phyloP scores from a whole-genome alignment of 1,140 invertebrate genomes.

The Helicoverpa zea region DNA sequence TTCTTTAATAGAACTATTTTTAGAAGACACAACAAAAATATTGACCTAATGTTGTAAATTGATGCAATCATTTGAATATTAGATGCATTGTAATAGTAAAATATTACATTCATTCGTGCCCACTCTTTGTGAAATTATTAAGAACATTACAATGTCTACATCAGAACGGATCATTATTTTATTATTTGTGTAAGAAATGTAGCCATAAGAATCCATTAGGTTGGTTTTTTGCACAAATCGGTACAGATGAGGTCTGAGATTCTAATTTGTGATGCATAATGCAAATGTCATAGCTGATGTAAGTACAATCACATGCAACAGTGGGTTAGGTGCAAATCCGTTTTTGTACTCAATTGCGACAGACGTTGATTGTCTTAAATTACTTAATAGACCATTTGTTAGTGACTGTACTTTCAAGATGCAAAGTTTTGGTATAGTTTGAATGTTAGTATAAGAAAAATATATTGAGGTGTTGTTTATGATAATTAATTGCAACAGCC shows the following conservation, averaged over 20 bases:
- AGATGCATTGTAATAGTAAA: not conserved
- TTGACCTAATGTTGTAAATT: constrained; percentile 14
- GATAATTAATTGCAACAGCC: too few relatives aligned
- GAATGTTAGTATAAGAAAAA: too few relatives aligned
- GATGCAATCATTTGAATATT: constrained; percentile 19
- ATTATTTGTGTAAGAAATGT: constrained; percentile 15
- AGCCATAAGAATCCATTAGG: not conserved
- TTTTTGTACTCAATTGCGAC: constrained; percentile 8
- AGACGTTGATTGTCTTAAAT: not conserved
- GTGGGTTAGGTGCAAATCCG: not conserved
- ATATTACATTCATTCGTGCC: constrained; percentile 14
- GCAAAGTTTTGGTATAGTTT: too few relatives aligned
- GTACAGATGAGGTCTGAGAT: not conserved
- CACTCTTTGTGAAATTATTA: constrained; percentile 35
- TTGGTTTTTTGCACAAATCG: constrained; percentile 7
- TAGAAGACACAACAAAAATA: not conserved
- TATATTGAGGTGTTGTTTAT: too few relatives aligned
- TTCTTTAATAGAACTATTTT: not conserved
- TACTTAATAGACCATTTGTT: not conserved
- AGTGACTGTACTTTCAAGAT: not conserved
- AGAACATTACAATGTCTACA: constrained; percentile 25
- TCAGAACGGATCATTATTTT: constrained; percentile 24
- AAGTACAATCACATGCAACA: constrained; percentile 8
- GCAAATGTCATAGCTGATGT: constrained; percentile 19
- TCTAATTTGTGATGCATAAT: constrained; percentile 6